These are phyloP conservation scores for Calcarius lapponicus DNA, from an alignment of 2,797 vertebrate species.

Conservation along the genomic window DNA sequence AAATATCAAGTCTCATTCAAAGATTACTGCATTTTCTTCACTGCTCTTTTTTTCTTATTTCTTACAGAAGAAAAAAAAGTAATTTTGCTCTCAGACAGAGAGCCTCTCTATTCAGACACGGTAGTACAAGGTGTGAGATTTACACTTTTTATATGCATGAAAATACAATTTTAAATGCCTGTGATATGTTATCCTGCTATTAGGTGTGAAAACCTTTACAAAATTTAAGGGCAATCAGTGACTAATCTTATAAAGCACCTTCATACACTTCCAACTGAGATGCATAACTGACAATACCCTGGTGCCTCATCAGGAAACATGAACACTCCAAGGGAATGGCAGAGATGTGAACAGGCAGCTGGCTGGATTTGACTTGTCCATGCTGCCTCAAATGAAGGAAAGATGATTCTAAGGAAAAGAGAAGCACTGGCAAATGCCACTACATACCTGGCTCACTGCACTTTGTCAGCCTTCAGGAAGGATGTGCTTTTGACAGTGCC, in stretches of 20 bases:
- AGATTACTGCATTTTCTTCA: neutral
- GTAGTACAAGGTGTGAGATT: neutral
- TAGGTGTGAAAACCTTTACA: neutral
- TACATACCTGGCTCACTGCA: neutral
- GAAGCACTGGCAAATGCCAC: neutral
- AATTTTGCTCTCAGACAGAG: neutral
- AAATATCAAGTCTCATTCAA: neutral
- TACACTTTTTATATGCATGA: neutral
- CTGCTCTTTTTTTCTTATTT: neutral
- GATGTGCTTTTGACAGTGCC: neutral
- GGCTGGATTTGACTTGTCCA: neutral
- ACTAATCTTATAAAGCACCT: neutral
- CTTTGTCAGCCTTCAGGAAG: neutral
- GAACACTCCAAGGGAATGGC: neutral
- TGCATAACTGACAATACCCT: neutral
- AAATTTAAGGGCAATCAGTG: neutral
- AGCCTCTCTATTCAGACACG: neutral
- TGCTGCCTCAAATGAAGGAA: neutral
- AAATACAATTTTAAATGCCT: neutral
- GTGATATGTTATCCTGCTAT: neutral
- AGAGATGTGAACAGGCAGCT: neutral
- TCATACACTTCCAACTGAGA: neutral
- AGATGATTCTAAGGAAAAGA: neutral
- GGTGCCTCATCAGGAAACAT: neutral
- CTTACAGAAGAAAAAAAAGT: neutral